A percentile compares a stretch with the other conserved stretches of the same genome.
Evolutionary conservation across 2,888 invertebrate genomes (phyloP).

Genomic region (Autographa gamma): DNA sequence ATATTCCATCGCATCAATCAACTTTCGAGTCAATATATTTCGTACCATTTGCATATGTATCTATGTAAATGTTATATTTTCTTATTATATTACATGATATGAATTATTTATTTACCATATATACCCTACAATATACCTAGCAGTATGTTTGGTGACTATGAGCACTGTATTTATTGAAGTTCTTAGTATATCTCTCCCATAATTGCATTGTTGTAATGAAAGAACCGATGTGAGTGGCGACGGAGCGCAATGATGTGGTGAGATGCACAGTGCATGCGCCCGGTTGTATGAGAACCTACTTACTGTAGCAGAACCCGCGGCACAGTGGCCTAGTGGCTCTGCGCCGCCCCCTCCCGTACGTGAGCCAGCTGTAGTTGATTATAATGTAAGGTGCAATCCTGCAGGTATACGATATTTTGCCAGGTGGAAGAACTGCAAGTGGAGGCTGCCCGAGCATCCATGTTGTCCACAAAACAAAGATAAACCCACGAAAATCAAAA

Average conservation of each 20-base stretch:
- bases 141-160: conserved; percentile 49
- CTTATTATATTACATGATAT: conserved; percentile 36
- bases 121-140: conserved; percentile 38
- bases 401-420: conserved; percentile 95
- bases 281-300: conserved; percentile 47
- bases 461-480: conserved; percentile 91
- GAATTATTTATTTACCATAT: conserved; percentile 46
- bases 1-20: conserved; percentile 51
- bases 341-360: conserved; percentile 68
- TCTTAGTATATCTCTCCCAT: conserved; percentile 45
- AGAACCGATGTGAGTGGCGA: conserved; percentile 47
- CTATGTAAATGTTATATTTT: conserved; percentile 68
- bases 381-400: conserved; percentile 89
- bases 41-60: conserved; percentile 34
- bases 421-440: conserved; percentile 95
- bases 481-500: conserved; percentile 86
- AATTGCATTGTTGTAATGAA: conserved; percentile 39
- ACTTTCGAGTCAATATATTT: conserved; percentile 38
- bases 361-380: conserved; percentile 86
- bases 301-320: conserved; percentile 60
- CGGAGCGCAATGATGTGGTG: conserved; percentile 36
- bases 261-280: conserved; percentile 74
- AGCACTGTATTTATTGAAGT: conserved; percentile 47
- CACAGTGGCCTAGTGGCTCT: conserved; percentile 53
- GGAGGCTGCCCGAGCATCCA: conserved; percentile 92